Conservation (phyloP, 2,888 invertebrate genomes). For the Drosophila cognata region DNA sequence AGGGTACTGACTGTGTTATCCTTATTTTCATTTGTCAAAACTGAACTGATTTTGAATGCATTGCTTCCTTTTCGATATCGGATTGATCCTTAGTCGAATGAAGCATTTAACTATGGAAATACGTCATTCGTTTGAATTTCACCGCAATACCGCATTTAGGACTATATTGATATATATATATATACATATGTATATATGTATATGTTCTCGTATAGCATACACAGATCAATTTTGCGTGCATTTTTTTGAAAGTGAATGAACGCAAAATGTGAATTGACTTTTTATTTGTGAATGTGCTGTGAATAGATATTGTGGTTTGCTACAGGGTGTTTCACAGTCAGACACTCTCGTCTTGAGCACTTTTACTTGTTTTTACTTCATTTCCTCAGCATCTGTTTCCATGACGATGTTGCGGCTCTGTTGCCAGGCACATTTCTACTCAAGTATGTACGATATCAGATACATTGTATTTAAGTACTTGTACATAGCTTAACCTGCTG, state of each 20-base stretch:
- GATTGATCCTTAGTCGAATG: background rate
- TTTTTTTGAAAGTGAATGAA: background rate
- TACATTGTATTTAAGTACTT: slow-evolving; percentile 27
- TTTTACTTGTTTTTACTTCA: background rate
- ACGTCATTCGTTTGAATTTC: too few relatives aligned
- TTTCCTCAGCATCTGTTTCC: slow-evolving; percentile 2
- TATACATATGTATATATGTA: too few relatives aligned
- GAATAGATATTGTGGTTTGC: background rate
- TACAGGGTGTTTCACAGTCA: background rate
- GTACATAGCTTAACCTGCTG: background rate
- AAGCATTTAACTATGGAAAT: background rate
- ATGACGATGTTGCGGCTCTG: slow-evolving; percentile 4
- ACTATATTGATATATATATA: too few relatives aligned
- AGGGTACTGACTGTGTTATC: background rate
- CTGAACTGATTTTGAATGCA: background rate
- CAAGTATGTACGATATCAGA: slow-evolving; percentile 23
- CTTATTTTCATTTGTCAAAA: slow-evolving; percentile 1
- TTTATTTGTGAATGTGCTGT: background rate
- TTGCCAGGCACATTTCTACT: slow-evolving; percentile 29
- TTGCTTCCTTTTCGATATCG: too few relatives aligned
- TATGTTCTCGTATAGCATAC: too few relatives aligned
- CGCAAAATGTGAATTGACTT: background rate
- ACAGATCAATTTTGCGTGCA: too few relatives aligned
- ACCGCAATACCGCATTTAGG: too few relatives aligned
- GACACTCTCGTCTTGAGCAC: background rate